Base-by-base conservation (phyloP, 2,113 vertebrate species). In the Poeciliopsis prolifica region DNA sequence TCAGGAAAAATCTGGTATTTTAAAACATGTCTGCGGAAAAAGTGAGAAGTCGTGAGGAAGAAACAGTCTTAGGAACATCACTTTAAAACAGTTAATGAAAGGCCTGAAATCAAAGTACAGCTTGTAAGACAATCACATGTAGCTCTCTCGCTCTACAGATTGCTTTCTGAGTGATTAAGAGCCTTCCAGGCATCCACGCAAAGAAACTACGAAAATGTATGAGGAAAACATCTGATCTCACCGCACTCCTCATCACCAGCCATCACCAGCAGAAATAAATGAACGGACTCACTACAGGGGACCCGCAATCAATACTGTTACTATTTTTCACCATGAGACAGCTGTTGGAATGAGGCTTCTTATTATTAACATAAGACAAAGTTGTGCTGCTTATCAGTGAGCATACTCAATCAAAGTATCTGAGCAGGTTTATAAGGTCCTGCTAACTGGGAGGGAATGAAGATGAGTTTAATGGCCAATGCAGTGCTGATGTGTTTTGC, bases 261-360 rank as follows among this genome's bases (percentile, higher is more conserved):
- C 74, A 74, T 83, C 79, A 88, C n/a, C 84, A 33, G 19, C 66
- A 28, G 29, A 83, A 83, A 91, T 73, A 60, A 80, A 92, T 84
- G 82, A 87, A 73, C 72, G 61, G 82, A 78, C 81, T 90, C 80
- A 89, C 76, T 60, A 61, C 61, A 42, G 64, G 28, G 79, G 80
- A 88, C 54, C 54, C 70, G n/a, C 82, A 90, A 89, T 91, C 88
- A 83, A 90, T 92, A 79, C 33, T 58, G 70, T 74, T 58, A 42
- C 62, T 67, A 62, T 83, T 42, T 78, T 88, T 76, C 77, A 83
- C 35, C 5, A 30, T 35, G 78, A 85, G 78, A 77, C 74, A 44
- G 58, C 68, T 70, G 73, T 30, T 66, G 63, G 68, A 74, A 72
- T 65, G 63, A 51, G 1, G 19, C 28, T 71, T 12, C 72, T 74